A percentile compares a stretch with the other conserved stretches of the same genome.
Evolutionary conservation across 2,888 invertebrate species (phyloP).

Genomic region (Acrobasis suavella): DNA sequence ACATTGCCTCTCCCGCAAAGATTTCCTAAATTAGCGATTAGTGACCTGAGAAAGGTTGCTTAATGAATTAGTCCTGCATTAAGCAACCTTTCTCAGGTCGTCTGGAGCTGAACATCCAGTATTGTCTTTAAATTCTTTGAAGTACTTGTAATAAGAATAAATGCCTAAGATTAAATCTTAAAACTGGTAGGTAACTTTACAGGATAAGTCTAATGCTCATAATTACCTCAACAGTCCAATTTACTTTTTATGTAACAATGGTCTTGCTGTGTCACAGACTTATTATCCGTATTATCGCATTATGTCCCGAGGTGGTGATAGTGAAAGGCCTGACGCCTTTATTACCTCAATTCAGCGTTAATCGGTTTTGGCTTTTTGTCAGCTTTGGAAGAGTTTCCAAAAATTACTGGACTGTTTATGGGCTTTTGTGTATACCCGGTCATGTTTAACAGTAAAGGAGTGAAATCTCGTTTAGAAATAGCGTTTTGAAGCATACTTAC

Average conservation of each 20-base stretch:
- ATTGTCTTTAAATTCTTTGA: no score
- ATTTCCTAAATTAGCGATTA: no score
- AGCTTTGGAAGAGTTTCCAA: background rate
- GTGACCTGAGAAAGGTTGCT: no score
- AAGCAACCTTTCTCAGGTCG: no score
- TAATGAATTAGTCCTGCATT: no score
- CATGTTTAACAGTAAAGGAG: no score
- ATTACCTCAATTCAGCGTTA: background rate
- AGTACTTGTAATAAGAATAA: background rate
- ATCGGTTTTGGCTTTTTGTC: background rate
- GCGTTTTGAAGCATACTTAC: no score
- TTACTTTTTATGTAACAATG: background rate
- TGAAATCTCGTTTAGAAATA: no score
- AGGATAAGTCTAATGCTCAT: background rate
- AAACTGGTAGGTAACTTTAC: background rate
- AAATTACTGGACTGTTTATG: background rate
- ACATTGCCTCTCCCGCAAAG: no score
- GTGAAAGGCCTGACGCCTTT: background rate
- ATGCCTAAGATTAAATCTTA: background rate
- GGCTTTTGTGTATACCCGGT: background rate
- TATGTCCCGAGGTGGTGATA: background rate
- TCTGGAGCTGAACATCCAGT: no score
- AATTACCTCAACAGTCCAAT: background rate
- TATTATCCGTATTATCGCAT: background rate
- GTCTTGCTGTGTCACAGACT: background rate